These are phyloP conservation scores for Rhopilema esculentum DNA, from an alignment of 30 jellyfish, hydroid and myxozoan genomes.

Conservation along the genomic window DNA sequence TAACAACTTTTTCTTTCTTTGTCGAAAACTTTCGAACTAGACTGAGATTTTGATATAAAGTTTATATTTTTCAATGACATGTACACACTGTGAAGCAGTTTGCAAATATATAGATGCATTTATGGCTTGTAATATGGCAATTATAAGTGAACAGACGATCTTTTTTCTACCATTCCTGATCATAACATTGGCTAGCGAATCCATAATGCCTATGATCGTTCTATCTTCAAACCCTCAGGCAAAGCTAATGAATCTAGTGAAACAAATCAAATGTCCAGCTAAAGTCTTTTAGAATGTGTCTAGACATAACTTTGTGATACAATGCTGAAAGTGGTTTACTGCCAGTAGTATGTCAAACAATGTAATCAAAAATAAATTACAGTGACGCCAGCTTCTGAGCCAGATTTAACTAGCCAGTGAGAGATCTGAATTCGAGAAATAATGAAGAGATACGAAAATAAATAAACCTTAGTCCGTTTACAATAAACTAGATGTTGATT, in stretches of 20 bases:
- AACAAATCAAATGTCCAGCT: background rate
- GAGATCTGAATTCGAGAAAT: constrained; percentile 1
- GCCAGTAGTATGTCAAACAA: background rate
- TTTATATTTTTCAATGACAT: no score
- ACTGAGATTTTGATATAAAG: no score
- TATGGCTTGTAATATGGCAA: no score
- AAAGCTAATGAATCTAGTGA: background rate
- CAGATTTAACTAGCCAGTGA: constrained; percentile 23
- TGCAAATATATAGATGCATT: no score
- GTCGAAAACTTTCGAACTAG: no score
- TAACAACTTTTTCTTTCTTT: no score
- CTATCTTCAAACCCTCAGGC: background rate
- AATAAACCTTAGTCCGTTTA: constrained; percentile 21
- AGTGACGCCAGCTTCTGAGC: constrained; percentile 24
- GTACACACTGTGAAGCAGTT: no score
- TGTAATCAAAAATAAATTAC: background rate
- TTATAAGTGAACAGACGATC: no score
- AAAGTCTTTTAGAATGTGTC: background rate
- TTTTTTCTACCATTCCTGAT: no score
- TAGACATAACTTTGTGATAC: background rate
- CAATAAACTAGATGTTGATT: constrained; percentile 46
- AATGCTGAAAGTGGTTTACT: background rate
- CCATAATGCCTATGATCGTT: no score
- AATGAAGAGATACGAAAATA: constrained; percentile 60
- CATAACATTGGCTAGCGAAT: no score